Evolutionary conservation across 1,140 invertebrate species (phyloP).

Genomic region (Neomicropteryx cornuta): DNA sequence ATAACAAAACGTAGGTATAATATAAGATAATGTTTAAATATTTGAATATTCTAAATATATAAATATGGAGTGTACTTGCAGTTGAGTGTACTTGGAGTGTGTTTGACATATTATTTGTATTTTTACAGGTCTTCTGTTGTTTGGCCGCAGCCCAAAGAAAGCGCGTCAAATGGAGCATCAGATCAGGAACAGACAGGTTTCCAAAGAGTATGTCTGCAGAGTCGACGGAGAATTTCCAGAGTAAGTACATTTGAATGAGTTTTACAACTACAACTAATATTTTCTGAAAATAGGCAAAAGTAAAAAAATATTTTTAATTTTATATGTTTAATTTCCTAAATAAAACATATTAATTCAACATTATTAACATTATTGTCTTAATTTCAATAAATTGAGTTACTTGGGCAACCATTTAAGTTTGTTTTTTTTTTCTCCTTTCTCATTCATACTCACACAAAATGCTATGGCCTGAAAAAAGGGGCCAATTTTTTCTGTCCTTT

Average conservation of each 20-base stretch:
- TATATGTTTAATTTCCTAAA: neutral
- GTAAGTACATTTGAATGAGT: constrained; percentile 48
- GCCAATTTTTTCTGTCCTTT: no score
- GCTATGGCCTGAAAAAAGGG: no score
- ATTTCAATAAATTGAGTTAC: no score
- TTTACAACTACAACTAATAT: neutral
- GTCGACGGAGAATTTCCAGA: constrained; percentile 95
- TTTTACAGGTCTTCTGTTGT: constrained; percentile 59
- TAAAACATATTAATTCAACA: neutral
- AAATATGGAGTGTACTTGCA: no score
- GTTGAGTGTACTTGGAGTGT: no score
- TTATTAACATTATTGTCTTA: neutral
- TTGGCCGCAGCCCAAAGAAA: constrained; percentile 86
- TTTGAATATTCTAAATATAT: no score
- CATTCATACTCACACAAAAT: no score
- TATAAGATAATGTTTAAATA: no score
- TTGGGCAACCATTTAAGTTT: no score
- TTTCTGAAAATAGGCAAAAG: no score
- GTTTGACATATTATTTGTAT: neutral
- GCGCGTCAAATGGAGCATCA: constrained; percentile 89
- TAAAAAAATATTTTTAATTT: neutral
- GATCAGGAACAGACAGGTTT: constrained; percentile 80
- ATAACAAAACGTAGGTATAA: no score
- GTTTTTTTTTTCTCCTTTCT: no score
- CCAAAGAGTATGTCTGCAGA: constrained; percentile 94